Evolutionary conservation across 2,113 vertebrate genomes (phyloP).

Genomic region (Thunnus maccoyii): DNA sequence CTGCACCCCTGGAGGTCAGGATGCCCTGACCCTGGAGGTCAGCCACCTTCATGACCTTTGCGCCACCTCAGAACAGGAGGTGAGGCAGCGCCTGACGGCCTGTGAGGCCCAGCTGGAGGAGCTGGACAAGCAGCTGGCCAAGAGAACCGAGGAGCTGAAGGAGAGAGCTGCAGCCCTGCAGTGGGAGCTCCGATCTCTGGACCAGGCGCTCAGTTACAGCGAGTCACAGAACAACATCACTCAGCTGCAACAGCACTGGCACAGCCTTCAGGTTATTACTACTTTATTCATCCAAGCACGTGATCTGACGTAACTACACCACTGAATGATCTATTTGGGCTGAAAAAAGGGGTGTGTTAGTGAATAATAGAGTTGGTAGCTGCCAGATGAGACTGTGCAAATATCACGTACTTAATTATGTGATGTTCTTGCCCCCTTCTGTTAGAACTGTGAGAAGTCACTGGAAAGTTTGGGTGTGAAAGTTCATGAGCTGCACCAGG

Average conservation of each 20-base stretch:
- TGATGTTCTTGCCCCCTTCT: background rate
- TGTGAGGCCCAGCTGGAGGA: slow-evolving; percentile 71
- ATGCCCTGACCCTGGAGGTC: slow-evolving; percentile 77
- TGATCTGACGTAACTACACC: no score
- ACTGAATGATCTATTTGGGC: no score
- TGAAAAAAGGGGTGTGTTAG: no score
- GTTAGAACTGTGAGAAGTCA: slow-evolving; percentile 77
- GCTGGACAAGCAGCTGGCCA: slow-evolving; percentile 56
- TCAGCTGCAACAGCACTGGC: slow-evolving; percentile 82
- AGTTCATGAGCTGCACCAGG: slow-evolving; percentile 71
- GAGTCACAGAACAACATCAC: slow-evolving; percentile 65
- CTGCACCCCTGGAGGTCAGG: slow-evolving; percentile 78
- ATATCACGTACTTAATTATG: background rate
- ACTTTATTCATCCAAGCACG: background rate
- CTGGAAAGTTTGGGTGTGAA: slow-evolving; percentile 69
- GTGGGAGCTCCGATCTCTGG: slow-evolving; percentile 80
- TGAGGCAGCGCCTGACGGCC: slow-evolving; percentile 61
- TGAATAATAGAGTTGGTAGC: background rate
- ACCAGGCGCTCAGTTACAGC: slow-evolving; percentile 75
- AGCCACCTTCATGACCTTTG: slow-evolving; percentile 78
- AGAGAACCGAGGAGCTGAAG: slow-evolving; percentile 56
- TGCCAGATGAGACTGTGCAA: no score
- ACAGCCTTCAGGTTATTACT: slow-evolving; percentile 79
- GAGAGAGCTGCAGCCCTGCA: slow-evolving; percentile 72
- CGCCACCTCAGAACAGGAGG: slow-evolving; percentile 69